These are phyloP conservation scores for Solenopsis fugax DNA, from an alignment of 1,140 invertebrate species.

Conservation along the genomic window DNA sequence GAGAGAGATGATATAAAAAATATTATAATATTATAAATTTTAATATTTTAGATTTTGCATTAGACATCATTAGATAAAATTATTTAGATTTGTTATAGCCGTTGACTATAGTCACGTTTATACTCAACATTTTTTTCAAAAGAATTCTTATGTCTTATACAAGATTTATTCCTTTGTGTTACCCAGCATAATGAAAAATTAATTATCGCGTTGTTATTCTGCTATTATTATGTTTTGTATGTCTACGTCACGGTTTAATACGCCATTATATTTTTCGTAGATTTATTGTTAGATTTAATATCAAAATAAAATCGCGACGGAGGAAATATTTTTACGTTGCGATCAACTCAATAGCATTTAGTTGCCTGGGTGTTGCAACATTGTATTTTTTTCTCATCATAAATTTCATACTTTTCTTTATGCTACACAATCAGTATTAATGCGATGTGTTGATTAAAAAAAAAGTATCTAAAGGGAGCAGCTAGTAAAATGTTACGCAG, in stretches of 20 bases:
- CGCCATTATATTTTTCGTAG: neutral
- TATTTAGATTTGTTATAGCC: neutral
- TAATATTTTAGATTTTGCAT: neutral
- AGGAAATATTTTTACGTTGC: neutral
- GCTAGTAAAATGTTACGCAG: neutral
- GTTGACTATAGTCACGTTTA: neutral
- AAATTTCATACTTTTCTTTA: conserved; percentile 20
- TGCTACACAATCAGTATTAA: neutral
- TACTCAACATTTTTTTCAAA: neutral
- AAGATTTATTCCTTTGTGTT: conserved; percentile 1
- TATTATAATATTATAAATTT: neutral
- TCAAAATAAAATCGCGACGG: conserved; percentile 10
- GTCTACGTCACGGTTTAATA: neutral
- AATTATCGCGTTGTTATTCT: conserved; percentile 11
- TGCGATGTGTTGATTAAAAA: neutral
- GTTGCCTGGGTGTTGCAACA: neutral
- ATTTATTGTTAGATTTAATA: conserved; percentile 24
- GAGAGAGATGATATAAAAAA: conserved; percentile 6
- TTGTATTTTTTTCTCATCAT: neutral
- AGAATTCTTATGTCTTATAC: neutral
- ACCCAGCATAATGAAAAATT: conserved; percentile 16
- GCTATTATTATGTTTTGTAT: neutral
- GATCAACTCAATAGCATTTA: conserved; percentile 1
- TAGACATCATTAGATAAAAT: neutral
- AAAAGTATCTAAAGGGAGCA: neutral